Evolutionary conservation across 2,113 vertebrate species (phyloP), one percentile per base, ranked within the genome.

Genomic region (Illadopsis cleaveri): DNA sequence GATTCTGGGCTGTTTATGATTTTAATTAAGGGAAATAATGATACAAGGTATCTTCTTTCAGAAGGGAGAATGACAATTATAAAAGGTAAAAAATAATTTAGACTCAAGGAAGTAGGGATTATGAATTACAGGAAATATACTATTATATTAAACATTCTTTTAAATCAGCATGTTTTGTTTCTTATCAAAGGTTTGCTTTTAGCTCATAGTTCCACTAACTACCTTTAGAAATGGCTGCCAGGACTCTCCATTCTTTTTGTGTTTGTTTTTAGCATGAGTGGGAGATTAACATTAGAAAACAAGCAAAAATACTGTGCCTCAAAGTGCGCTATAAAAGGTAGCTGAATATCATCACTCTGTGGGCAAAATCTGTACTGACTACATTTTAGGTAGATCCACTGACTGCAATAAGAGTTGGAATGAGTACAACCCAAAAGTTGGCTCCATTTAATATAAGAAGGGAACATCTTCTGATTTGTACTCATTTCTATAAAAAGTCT

Each of bases 151-250:
- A 83, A 58, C 17, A 53, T 50, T 92, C 66, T 93, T 93, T 86
- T 80, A 86, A 80, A 83, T 66, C 62, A 85, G 37, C 14, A 47
- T 66, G 72, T 45, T 81, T 89, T 95, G n/a, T 45, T 92, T 88
- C 94, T 88, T 94, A 70, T 83, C 92, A 89, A 77, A 93, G 27
- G 27, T 68, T 92, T 89, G 24, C 61, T 82, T 94, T 92, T 70
- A 70, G 68, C 27, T 78, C 68, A 38, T 69, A 57, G 33, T 72
- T 86, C 30, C 35, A 58, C 71, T 38, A 73, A 16, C 30, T 80
- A 45, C 38, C 28, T 93, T 86, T 77, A 80, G 45, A 93, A 87
- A 96, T 42, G 33, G 53, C 60, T 95, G 42, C 66, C 38, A 73
- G 53, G 62, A 72, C 35, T 69, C 42, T 88, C 45, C 3, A 3